phyloP scores from a whole-genome alignment of 2,888 invertebrate species.

The Lasiommata megera region DNA sequence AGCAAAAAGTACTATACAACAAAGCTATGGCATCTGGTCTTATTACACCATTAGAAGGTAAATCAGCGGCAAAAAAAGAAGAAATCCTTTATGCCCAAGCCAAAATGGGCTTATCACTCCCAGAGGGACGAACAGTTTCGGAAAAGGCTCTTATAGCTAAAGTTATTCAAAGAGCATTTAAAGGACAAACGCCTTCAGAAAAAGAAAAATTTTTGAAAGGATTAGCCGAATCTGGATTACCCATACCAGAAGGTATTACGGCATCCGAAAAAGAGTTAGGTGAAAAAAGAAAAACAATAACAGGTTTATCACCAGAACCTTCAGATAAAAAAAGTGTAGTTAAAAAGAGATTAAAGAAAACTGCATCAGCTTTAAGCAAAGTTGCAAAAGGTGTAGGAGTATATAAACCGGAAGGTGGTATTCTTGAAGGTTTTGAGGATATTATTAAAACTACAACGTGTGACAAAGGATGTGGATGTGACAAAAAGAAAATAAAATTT shows the following conservation, averaged over 20 bases:
- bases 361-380: conserved; percentile 33
- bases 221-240: no score
- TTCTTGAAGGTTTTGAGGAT: conserved; percentile 50
- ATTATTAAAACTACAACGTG: conserved; percentile 56
- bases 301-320: conserved; percentile 40
- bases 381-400: conserved; percentile 29
- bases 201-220: no score
- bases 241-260: no score
- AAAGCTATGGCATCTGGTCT: conserved; percentile 38
- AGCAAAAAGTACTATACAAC: conserved; percentile 27
- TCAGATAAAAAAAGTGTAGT: conserved; percentile 45
- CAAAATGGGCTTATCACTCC: conserved; percentile 38
- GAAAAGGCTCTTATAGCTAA: conserved; percentile 40
- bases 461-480: conserved; percentile 60
- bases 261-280: no score
- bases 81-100: conserved; percentile 36
- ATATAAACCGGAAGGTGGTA: conserved; percentile 36
- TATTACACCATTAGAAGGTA: conserved; percentile 41
- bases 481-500: conserved; percentile 63
- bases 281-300: conserved; percentile 34
- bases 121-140: conserved; percentile 40
- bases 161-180: conserved; percentile 18
- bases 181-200: conserved; percentile 38
- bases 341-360: conserved; percentile 44
- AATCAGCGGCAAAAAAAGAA: conserved; percentile 38